Evolutionary conservation across 2,797 vertebrate genomes (phyloP).

Genomic region (Hafferia zeledoni): DNA sequence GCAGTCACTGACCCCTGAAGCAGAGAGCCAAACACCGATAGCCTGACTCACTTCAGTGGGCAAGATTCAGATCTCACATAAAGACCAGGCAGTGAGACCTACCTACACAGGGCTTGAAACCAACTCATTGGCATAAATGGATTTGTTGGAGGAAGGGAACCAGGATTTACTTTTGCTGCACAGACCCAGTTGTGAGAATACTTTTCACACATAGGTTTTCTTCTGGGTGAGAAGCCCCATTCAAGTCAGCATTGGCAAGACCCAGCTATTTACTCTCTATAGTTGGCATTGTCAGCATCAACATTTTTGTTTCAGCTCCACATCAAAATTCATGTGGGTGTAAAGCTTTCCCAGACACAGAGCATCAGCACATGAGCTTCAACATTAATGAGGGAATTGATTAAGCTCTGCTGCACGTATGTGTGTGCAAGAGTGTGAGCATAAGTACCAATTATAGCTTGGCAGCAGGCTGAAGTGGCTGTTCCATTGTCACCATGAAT

Average conservation of each 20-base stretch:
- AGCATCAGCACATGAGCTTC: slow-evolving; percentile 49
- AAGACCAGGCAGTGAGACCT: neutral
- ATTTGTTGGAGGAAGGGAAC: slow-evolving; percentile 4
- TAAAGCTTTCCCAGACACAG: slow-evolving; percentile 62
- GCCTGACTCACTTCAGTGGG: neutral
- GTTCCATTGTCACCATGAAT: neutral
- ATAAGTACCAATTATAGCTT: slow-evolving; percentile 13
- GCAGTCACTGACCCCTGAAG: slow-evolving; percentile 36
- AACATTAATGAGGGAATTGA: slow-evolving; percentile 53
- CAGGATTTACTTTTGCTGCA: slow-evolving; percentile 2
- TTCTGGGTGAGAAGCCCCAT: slow-evolving; percentile 56
- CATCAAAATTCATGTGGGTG: slow-evolving; percentile 69
- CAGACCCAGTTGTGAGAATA: neutral
- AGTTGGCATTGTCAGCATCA: slow-evolving; percentile 53
- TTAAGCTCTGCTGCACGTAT: slow-evolving; percentile 46
- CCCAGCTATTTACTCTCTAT: slow-evolving; percentile 53
- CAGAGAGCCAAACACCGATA: neutral
- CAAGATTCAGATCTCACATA: neutral
- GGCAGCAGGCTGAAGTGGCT: slow-evolving; percentile 6
- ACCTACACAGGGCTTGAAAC: neutral
- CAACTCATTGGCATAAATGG: neutral
- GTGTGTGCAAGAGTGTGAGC: slow-evolving; percentile 32
- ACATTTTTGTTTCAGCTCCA: slow-evolving; percentile 67
- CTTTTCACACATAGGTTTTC: slow-evolving; percentile 42
- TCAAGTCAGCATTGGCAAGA: slow-evolving; percentile 53